These are phyloP conservation scores for Diarsia dahlii DNA, from an alignment of 2,888 invertebrate species.

Conservation along the genomic window DNA sequence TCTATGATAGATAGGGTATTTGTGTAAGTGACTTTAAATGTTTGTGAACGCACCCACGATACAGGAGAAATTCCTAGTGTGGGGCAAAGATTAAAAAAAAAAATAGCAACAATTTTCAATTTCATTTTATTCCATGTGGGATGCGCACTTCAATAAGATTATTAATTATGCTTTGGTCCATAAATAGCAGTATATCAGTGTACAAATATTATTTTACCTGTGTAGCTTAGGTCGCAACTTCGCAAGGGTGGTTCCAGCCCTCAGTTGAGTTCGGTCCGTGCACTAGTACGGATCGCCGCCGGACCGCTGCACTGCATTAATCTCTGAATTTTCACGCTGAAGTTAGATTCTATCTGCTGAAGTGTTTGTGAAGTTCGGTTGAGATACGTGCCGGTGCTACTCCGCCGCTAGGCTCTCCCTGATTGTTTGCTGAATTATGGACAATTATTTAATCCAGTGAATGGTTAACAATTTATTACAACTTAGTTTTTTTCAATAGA, in stretches of 20 bases:
- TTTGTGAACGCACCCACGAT: too few relatives aligned
- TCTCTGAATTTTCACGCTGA: not conserved
- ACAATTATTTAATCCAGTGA: not conserved
- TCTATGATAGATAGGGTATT: too few relatives aligned
- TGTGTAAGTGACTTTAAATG: too few relatives aligned
- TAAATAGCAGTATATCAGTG: too few relatives aligned
- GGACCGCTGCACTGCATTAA: not conserved
- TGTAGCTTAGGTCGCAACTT: not conserved
- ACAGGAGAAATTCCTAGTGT: too few relatives aligned
- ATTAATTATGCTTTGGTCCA: not conserved
- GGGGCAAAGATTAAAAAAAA: too few relatives aligned
- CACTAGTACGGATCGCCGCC: too few relatives aligned
- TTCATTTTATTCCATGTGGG: not conserved
- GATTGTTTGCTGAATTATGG: not conserved
- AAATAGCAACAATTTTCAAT: not conserved
- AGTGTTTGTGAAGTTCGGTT: too few relatives aligned
- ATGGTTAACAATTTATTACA: not conserved
- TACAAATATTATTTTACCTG: not conserved
- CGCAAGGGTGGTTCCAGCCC: not conserved
- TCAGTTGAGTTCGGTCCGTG: not conserved
- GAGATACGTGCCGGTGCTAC: not conserved
- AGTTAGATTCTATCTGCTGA: too few relatives aligned
- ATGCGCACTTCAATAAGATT: not conserved
- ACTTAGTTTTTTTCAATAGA: not conserved
- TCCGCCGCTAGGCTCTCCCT: not conserved